phyloP scores from a whole-genome alignment of 2,113 vertebrate species.

The Delphinapterus leucas region DNA sequence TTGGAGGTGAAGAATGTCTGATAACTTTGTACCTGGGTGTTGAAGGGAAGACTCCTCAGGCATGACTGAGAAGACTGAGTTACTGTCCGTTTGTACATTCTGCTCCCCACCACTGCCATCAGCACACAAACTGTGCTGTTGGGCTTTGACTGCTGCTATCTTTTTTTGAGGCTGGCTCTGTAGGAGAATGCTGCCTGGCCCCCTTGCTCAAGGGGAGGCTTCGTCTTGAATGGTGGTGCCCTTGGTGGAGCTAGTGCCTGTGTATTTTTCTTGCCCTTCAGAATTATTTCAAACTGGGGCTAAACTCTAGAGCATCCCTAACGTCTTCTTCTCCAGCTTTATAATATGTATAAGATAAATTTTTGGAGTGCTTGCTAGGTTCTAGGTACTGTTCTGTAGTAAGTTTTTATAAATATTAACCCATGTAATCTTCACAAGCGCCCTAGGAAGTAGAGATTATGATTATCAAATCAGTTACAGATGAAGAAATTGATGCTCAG shows the following conservation, averaged over 20 bases:
- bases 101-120: background rate
- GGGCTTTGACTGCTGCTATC: background rate
- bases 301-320: background rate
- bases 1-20: background rate
- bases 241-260: background rate
- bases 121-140: background rate
- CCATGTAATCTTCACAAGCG: background rate
- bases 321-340: background rate
- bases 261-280: background rate
- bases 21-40: slow-evolving; percentile 9
- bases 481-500: background rate
- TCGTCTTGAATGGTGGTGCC: background rate
- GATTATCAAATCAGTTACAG: background rate
- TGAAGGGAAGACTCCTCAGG: background rate
- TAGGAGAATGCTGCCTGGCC: background rate
- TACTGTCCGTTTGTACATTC: background rate
- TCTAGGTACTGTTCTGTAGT: background rate
- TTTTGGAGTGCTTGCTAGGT: background rate
- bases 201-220: background rate
- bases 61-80: background rate
- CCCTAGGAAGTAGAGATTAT: background rate
- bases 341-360: background rate
- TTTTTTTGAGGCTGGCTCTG: background rate
- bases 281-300: background rate
- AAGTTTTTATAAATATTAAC: background rate